phyloP scores from a whole-genome alignment of 1,140 invertebrate species.

The Ptiloglossa arizonensis region DNA sequence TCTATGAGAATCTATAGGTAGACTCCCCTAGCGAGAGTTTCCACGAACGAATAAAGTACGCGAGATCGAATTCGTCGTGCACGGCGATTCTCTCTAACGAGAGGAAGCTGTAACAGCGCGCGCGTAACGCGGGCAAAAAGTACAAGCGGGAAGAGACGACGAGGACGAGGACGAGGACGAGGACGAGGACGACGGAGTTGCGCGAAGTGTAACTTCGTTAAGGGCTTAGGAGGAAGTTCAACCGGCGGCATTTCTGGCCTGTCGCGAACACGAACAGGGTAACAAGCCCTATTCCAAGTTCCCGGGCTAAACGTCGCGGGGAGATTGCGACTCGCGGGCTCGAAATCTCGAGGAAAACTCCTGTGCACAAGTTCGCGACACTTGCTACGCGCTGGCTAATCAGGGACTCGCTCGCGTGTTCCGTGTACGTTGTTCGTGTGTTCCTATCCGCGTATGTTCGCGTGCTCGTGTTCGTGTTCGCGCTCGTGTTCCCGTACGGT shows the following conservation, averaged over 20 bases:
- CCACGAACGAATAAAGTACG: no score
- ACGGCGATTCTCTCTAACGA: no score
- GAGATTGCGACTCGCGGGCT: not conserved
- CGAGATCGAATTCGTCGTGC: no score
- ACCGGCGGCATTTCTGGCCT: slow-evolving; percentile 26
- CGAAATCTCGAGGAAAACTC: slow-evolving; percentile 30
- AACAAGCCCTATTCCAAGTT: slow-evolving; percentile 35
- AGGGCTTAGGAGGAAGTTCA: slow-evolving; percentile 25
- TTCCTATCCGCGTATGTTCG: no score
- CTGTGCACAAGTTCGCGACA: slow-evolving; percentile 4
- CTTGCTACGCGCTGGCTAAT: not conserved
- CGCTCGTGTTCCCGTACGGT: slow-evolving; percentile 9
- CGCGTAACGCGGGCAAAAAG: not conserved
- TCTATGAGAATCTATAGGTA: no score
- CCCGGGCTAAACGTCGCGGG: slow-evolving; percentile 8
- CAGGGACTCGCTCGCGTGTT: not conserved
- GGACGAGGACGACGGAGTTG: no score
- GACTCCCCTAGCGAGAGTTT: no score
- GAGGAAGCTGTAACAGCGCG: not conserved
- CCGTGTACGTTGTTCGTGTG: no score
- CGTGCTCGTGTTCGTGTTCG: no score
- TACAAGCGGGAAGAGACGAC: not conserved
- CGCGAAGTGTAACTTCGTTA: slow-evolving; percentile 36
- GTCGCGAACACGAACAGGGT: slow-evolving; percentile 29
- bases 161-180: no score